Base-by-base conservation (phyloP, 2,113 vertebrate genomes). In the Microtus pennsylvanicus region DNA sequence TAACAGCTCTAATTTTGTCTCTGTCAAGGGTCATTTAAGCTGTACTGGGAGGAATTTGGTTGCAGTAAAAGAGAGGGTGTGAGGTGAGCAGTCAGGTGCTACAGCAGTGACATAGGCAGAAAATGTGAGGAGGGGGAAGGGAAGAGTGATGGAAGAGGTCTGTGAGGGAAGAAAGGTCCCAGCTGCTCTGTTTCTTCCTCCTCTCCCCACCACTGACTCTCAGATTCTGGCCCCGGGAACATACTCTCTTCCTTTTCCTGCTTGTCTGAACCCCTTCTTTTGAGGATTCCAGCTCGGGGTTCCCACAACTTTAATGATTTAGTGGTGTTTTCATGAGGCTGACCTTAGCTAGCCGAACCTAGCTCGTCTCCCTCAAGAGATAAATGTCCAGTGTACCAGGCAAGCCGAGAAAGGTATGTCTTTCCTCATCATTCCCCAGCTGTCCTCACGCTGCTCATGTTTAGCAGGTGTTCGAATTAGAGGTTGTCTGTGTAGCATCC, bases 31-130 rank as follows among this genome's bases (percentile, higher is more conserved):
- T 89, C 47, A 55, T 10, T 75, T 4, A 4, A 55, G 26, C 47
- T 96, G 21, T 35, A 52, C 2, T 91, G 76, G 35, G 24, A 92
- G 86, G 75, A 95, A 86, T 89, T 89, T 63, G 10, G n/a, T 63
- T 33, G 11, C 52, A 72, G 6, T 87, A 63, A 33, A 89, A 33
- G 74, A 63, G 28, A 38, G 50, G 35, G 24, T 26, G 21, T 26
- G 52, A 3, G 55, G 16, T 85, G 47, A 75, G 30, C 8, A 80
- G 45, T 28, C 52, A 74, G 35, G 52, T 47, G 63, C n/a, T 50
- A 7, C 50, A 72, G 80, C 52, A 74, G 2, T 55, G 42, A 65
- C 75, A 38, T 21, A 63, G 63, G 38, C 35, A 28, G 89, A 30
- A 63, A 69, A 82, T 61, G 55, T 72, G 58, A 77, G n/a, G 45